Base-by-base conservation (phyloP, 37 sponge, comb jelly and placozoan genomes). In the Ianthella basta region DNA sequence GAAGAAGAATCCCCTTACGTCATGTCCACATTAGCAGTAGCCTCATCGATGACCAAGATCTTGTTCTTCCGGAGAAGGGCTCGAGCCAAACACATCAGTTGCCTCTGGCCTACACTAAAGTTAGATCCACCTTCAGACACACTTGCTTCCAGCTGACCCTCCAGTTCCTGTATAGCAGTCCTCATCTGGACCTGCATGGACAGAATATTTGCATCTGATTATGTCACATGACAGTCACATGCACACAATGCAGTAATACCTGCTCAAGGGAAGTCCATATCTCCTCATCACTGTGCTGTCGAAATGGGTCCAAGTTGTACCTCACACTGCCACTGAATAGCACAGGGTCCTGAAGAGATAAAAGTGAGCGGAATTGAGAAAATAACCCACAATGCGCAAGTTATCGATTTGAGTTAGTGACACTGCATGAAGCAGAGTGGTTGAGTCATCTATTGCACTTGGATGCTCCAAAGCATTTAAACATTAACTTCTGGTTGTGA, bases 221-320 rank as follows among this genome's bases (percentile, higher is more conserved):
- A 44, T 44, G 50, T 44, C 50, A 44, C 50, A 44, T 44, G 50
- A 44, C 50, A 10, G 8, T 44, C 50, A 44, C 50, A 44, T 61
- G 63, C 63, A 61, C 25, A 61, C 63, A 61, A 4, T 4, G 4
- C 14, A 37, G n/a, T 12, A 69, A n/a, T 60, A 88, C 91, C 86
- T 89, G 89, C 78, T 91, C 92, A 65, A 96, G 84, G 0, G 75
- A 88, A 32, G 85, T 83, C 97, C 97, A 96, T 29, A 96, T 38
- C 33, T 91, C 74, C 60, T 80, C 69, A 59, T 93, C 94, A 60
- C 72, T 50, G 84, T 79, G 87, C 81, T 91, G 80, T 15, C 75
- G 59, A 82, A 96, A 96, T 15, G 97, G 97, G 68, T 96, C 97
- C 72, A 96, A 74, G 88, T 96, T 96, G 68, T 93, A 86, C 33